phyloP scores from a whole-genome alignment of 2,113 vertebrate genomes.

The Limnothrissa miodon region DNA sequence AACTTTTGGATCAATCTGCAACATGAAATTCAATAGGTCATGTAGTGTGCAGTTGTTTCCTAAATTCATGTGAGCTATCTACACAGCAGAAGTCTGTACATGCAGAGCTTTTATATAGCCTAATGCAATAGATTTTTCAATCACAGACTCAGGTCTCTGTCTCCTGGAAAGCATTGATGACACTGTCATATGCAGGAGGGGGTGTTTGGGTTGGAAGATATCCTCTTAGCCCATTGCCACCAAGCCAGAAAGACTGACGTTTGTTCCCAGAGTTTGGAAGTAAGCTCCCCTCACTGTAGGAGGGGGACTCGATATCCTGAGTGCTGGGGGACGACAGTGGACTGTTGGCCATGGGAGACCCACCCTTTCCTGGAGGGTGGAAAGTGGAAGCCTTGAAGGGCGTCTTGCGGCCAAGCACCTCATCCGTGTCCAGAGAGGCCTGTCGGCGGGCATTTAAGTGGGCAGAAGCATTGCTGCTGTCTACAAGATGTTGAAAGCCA shows the following conservation, averaged over 20 bases:
- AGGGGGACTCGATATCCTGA: background rate
- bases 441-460: conserved; percentile 89
- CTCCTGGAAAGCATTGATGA: conserved; percentile 93
- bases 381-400: conserved; percentile 94
- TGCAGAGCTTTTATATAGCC: background rate
- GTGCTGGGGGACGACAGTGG: background rate
- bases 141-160: conserved; percentile 68
- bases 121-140: background rate
- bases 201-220: conserved; percentile 80
- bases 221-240: conserved; percentile 68
- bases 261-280: conserved; percentile 39
- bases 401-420: conserved; percentile 82
- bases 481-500: conserved; percentile 87
- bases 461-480: conserved; percentile 87
- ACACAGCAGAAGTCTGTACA: background rate
- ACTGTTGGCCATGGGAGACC: background rate
- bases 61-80: conserved; percentile 43
- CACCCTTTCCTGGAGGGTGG: conserved; percentile 75
- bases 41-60: conserved; percentile 82
- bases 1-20: background rate
- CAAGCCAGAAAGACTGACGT: conserved; percentile 88
- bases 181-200: conserved; percentile 90
- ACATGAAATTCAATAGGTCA: conserved; percentile 56
- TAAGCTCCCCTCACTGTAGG: background rate
- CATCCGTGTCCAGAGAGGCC: conserved; percentile 76